These are phyloP conservation scores for Amblyornis subalaris DNA, from an alignment of 2,113 vertebrate species.

Conservation along the genomic window DNA sequence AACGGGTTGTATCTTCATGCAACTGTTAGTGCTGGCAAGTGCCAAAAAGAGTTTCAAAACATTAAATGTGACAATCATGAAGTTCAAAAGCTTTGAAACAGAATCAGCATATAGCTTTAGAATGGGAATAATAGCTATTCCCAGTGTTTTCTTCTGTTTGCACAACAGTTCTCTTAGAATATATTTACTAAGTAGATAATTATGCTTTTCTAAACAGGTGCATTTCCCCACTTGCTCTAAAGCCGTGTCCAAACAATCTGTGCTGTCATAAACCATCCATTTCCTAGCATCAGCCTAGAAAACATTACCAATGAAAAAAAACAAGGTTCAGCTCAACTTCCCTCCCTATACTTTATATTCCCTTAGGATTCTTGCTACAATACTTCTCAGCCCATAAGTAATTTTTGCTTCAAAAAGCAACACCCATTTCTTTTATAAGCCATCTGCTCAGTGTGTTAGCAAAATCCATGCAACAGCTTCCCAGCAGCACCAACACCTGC, in stretches of 20 bases:
- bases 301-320: neutral
- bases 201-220: neutral
- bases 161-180: neutral
- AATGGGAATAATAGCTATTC: neutral
- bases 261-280: neutral
- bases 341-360: neutral
- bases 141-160: neutral
- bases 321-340: neutral
- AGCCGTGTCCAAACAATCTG: neutral
- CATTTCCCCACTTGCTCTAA: neutral
- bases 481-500: conserved; percentile 28
- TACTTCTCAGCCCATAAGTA: neutral
- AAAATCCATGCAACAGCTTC: neutral
- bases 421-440: neutral
- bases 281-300: neutral
- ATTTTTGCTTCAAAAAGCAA: neutral
- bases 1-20: neutral
- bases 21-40: neutral
- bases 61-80: neutral
- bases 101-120: neutral
- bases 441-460: neutral
- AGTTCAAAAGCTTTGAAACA: neutral
- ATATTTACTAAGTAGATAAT: neutral
- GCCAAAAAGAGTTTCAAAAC: neutral
- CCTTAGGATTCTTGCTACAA: neutral